Percentiles rank a stretch among this genome's conserved stretches.
phyloP scores from a whole-genome alignment of 2,113 vertebrate genomes.

The Psophia crepitans region DNA sequence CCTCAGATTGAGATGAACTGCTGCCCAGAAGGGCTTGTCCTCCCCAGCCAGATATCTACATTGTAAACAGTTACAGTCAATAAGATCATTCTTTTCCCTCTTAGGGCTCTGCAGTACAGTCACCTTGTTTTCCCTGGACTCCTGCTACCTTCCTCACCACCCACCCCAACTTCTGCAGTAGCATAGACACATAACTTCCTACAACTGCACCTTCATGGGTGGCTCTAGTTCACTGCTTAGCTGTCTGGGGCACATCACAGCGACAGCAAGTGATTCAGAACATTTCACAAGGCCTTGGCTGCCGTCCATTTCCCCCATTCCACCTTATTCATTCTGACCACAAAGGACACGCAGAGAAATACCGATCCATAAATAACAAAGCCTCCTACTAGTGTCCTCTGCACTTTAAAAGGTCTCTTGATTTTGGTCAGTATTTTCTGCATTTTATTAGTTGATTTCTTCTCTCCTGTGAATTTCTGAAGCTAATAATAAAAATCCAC shows the following conservation, averaged over 20 bases:
- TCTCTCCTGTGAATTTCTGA: not conserved
- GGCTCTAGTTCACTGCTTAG: not conserved
- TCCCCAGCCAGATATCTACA: no score
- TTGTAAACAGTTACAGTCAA: not conserved
- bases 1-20: not conserved
- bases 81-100: not conserved
- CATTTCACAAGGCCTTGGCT: not conserved
- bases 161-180: not conserved
- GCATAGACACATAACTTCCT: accelerated
- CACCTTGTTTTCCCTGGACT: not conserved
- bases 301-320: not conserved
- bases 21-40: not conserved
- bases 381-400: not conserved
- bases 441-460: not conserved
- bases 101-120: not conserved
- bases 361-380: not conserved
- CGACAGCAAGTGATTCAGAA: not conserved
- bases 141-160: not conserved
- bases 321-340: not conserved
- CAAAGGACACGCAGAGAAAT: not conserved
- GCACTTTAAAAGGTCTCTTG: not conserved
- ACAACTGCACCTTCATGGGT: not conserved
- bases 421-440: not conserved
- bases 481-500: not conserved
- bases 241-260: not conserved